Evolutionary conservation across 2,888 invertebrate genomes (phyloP), one percentile per base, ranked within the genome.

Genomic region (Ochropacha duplaris): DNA sequence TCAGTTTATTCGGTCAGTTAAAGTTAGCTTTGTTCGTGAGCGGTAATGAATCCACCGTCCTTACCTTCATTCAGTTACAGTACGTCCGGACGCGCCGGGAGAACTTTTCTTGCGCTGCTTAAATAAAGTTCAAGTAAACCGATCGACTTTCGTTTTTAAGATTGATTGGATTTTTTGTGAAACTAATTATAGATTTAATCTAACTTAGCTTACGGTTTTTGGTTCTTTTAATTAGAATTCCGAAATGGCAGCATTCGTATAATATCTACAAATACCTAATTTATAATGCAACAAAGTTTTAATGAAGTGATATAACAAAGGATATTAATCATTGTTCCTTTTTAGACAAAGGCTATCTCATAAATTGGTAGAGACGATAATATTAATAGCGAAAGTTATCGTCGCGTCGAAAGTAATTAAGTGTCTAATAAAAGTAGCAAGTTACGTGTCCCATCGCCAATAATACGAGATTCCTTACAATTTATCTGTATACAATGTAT

Each of bases 91-190:
- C 65, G 31, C 57, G 31, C 57, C 59, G 60, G 62, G 61, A 56
- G 72, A 84, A 83, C 72, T 84, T 83, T 79, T 71, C 66, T 68
- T 68, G 64, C 60, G 66, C 70, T 65, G 68, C 72, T 76, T 72
- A 72, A 69, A 60, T 51, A 74, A 81, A 79, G 67, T 82, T 78
- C 74, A 57, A 64, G 61, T 61, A 62, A 72, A 71, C 72, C 76
- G 70, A 77, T 77, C 61, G 70, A 69, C 67, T 69, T 71, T 65
- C 62, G 60, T 64, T 75, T 72, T 74, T 58, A 55, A 65, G 61
- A 60, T 64, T 64, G 62, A 65, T 75, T 72, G 64, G 64, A 68
- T 65, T 62, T 56, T 56, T 56, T 54, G 52, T 58, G 9, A 14
- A 55, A 62, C 39, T 54, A 54, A 54, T 52, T 34, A 52, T 14